A percentile compares a stretch with the other conserved stretches of the same genome.
Conservation (phyloP, 2,113 vertebrate genomes). For the Xenopus borealis region DNA sequence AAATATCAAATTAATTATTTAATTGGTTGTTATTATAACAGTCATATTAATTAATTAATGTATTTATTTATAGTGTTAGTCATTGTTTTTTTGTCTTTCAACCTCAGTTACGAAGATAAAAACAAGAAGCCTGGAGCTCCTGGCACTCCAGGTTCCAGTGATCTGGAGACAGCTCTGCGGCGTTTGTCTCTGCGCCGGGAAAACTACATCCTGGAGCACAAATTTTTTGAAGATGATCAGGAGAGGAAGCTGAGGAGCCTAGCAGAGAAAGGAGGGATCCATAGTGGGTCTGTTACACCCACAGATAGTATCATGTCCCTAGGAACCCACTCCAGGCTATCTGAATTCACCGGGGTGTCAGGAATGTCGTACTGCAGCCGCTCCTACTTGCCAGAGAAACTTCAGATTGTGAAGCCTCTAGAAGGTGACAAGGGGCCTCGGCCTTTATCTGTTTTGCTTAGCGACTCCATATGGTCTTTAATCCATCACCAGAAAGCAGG, state of each 20-base stretch:
- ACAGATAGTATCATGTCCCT: constrained; percentile 92
- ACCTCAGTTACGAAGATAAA: constrained; percentile 73
- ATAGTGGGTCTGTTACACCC: constrained; percentile 76
- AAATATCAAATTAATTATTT: too few species aligned
- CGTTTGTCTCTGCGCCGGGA: constrained; percentile 88
- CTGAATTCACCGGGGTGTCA: constrained; percentile 82
- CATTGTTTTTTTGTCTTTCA: not conserved
- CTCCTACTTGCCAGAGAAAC: constrained; percentile 96
- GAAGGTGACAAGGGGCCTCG: constrained; percentile 88
- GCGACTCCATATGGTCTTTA: constrained; percentile 77
- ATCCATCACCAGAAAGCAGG: constrained; percentile 73
- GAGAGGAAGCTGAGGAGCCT: constrained; percentile 86
- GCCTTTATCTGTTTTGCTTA: constrained; percentile 74
- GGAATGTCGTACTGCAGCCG: constrained; percentile 86
- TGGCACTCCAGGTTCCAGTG: constrained; percentile 87
- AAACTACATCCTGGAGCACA: constrained; percentile 89
- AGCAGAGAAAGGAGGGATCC: constrained; percentile 75
- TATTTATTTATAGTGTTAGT: too few species aligned
- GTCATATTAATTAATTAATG: too few species aligned
- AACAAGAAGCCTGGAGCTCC: constrained; percentile 89
- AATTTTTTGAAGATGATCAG: constrained; percentile 94
- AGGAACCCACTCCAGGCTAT: constrained; percentile 79
- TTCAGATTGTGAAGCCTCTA: constrained; percentile 98
- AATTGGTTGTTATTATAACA: too few species aligned
- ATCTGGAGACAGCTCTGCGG: constrained; percentile 86